Evolutionary conservation across 2,113 vertebrate species (phyloP).

Genomic region (Dolichotis patagonum): DNA sequence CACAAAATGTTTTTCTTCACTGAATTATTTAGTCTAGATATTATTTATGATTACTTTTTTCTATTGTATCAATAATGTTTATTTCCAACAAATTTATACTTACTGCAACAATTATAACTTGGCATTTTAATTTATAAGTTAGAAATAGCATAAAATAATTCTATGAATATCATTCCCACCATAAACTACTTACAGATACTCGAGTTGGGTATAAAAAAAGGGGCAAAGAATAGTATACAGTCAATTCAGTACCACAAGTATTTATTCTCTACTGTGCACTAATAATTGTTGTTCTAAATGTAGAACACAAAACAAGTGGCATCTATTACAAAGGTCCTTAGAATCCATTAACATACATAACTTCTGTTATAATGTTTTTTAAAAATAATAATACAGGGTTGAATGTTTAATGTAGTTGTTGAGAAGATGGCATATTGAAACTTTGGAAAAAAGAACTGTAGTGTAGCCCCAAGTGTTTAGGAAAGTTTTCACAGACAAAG

Average conservation of each 20-base stretch:
- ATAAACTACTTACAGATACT: not conserved
- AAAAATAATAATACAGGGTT: not conserved
- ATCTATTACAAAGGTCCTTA: not conserved
- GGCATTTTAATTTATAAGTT: not conserved
- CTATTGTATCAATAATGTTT: not conserved
- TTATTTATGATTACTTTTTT: not conserved
- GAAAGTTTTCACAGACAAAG: not conserved
- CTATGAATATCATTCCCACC: not conserved
- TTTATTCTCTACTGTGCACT: not conserved
- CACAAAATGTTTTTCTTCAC: not conserved
- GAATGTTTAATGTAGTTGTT: not conserved
- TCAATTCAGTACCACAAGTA: not conserved
- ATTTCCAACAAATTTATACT: not conserved
- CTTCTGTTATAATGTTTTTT: not conserved
- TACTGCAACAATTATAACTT: not conserved
- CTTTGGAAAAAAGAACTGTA: not conserved
- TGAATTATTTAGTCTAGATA: not conserved
- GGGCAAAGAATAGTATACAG: not conserved
- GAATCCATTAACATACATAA: not conserved
- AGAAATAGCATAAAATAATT: slow-evolving; percentile 12
- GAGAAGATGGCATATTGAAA: not conserved
- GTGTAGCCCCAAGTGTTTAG: not conserved
- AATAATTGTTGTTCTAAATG: not conserved
- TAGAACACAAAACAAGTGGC: not conserved
- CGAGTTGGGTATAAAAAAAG: slow-evolving; percentile 27